Evolutionary conservation across 37 sponge, comb jelly and placozoan species (phyloP).

Genomic region (Aplysina aerophoba): DNA sequence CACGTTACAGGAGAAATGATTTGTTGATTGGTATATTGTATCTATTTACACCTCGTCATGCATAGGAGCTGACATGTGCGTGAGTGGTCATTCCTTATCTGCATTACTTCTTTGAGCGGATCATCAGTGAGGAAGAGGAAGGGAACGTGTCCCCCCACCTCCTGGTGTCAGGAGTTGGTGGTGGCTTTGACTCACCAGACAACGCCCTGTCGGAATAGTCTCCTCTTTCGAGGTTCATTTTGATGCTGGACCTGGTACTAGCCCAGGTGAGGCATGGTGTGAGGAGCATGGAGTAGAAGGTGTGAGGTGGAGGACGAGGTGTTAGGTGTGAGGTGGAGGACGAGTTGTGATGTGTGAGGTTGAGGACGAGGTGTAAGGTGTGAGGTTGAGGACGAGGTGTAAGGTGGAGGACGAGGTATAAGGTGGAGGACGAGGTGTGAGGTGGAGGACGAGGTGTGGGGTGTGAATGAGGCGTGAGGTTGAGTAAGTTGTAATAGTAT

Average conservation of each 20-base stretch:
- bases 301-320: not conserved
- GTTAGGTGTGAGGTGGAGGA: too few relatives aligned
- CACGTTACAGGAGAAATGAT: too few relatives aligned
- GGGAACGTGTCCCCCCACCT: not conserved
- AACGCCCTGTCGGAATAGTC: conserved; percentile 35
- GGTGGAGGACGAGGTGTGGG: too few relatives aligned
- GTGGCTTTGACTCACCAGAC: not conserved
- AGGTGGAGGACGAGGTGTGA: too few relatives aligned
- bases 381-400: too few relatives aligned
- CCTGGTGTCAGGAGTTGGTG: not conserved
- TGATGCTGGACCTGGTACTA: conserved; percentile 71
- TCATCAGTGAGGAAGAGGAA: conserved; percentile 14
- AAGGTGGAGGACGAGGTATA: too few relatives aligned
- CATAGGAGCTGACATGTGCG: conserved; percentile 57
- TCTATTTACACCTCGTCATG: not conserved
- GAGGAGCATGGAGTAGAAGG: not conserved
- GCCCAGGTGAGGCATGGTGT: conserved; percentile 46
- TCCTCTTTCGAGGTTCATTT: conserved; percentile 55
- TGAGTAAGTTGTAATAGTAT: too few relatives aligned
- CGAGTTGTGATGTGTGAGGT: too few relatives aligned
- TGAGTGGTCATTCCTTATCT: conserved; percentile 47
- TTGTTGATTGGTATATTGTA: not conserved
- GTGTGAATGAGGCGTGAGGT: too few relatives aligned
- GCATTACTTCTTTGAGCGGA: conserved; percentile 35
- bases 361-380: too few relatives aligned